phyloP scores from a whole-genome alignment of 2,888 invertebrate species.

The Hemicrepidius hirtus region DNA sequence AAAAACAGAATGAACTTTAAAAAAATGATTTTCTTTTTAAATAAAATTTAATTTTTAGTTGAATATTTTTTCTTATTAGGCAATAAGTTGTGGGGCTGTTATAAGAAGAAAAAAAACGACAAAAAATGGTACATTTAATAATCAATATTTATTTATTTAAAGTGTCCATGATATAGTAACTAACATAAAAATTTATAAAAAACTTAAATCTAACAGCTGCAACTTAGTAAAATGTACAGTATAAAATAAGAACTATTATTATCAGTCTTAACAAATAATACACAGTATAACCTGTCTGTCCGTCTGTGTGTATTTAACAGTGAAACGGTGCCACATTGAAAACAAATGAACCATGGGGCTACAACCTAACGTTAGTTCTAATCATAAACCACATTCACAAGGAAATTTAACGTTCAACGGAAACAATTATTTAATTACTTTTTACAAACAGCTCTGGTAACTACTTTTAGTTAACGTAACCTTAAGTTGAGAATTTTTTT shows the following conservation, averaged over 20 bases:
- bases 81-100: no score
- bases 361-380: slow-evolving; percentile 51
- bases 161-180: slow-evolving; percentile 66
- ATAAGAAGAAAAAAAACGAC: background rate
- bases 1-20: no score
- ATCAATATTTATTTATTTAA: slow-evolving; percentile 67
- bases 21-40: no score
- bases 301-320: slow-evolving; percentile 53
- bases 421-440: slow-evolving; percentile 58
- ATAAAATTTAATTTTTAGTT: no score
- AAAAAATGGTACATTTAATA: slow-evolving; percentile 60
- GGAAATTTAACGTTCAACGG: slow-evolving; percentile 57
- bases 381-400: slow-evolving; percentile 59
- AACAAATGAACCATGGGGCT: slow-evolving; percentile 53
- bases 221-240: slow-evolving; percentile 53
- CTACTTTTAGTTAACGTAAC: slow-evolving; percentile 55
- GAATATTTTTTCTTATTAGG: no score
- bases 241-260: slow-evolving; percentile 58
- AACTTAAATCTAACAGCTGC: slow-evolving; percentile 58
- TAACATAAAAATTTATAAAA: slow-evolving; percentile 59
- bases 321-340: slow-evolving; percentile 51
- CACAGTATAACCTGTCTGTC: slow-evolving; percentile 61
- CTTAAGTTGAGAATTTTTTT: slow-evolving; percentile 40
- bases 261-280: slow-evolving; percentile 70
- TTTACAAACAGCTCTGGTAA: slow-evolving; percentile 60